phyloP scores from a whole-genome alignment of 1,140 invertebrate genomes.

The Mycetomoellerius zeteki region DNA sequence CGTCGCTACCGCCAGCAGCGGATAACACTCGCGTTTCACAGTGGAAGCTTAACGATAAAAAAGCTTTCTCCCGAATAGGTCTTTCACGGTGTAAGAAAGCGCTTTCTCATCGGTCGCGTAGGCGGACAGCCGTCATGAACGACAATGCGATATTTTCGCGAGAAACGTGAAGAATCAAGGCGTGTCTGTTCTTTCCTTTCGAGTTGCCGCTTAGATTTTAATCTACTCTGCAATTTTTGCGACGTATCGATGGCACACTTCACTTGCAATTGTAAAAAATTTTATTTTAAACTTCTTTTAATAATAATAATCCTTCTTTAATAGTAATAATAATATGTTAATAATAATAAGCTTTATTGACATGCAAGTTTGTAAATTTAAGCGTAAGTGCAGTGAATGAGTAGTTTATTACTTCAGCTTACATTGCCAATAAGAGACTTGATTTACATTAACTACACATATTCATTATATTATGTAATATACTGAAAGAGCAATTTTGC shows the following conservation, averaged over 20 bases:
- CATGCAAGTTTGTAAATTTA: too few relatives aligned
- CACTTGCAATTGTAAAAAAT: neutral
- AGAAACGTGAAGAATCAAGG: constrained; percentile 41
- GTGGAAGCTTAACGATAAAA: constrained; percentile 62
- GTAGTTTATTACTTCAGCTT: too few relatives aligned
- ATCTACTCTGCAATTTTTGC: constrained; percentile 30
- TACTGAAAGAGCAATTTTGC: too few relatives aligned
- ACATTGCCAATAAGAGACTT: too few relatives aligned
- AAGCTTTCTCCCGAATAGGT: constrained; percentile 74
- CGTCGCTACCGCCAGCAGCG: constrained; percentile 26
- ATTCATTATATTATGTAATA: too few relatives aligned
- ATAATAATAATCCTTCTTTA: too few relatives aligned
- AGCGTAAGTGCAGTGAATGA: too few relatives aligned
- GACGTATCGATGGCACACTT: neutral
- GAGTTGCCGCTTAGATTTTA: constrained; percentile 32
- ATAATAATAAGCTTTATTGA: too few relatives aligned
- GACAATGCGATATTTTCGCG: constrained; percentile 44
- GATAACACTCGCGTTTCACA: constrained; percentile 58
- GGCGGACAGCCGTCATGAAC: constrained; percentile 54
- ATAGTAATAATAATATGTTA: too few relatives aligned
- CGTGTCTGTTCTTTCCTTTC: too few relatives aligned
- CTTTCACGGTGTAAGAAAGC: constrained; percentile 66
- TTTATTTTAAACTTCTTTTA: neutral
- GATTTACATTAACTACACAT: too few relatives aligned
- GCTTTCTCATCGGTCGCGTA: constrained; percentile 67